Base-by-base conservation (phyloP, 2,113 vertebrate genomes). In the Mus pahari region DNA sequence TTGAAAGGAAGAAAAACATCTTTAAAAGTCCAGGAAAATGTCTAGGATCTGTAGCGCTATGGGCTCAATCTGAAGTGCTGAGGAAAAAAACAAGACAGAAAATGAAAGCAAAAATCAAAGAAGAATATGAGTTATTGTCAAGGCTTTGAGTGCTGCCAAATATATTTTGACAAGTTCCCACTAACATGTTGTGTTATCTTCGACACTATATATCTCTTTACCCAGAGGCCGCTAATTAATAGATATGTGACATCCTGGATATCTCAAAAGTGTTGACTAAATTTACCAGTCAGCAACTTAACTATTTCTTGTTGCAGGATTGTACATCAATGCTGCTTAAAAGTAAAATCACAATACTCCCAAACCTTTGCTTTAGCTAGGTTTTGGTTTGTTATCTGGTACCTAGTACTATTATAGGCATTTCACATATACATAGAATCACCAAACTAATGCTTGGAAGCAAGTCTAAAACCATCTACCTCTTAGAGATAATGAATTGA, bases 381-480 rank as follows among this genome's bases (percentile, higher is more conserved):
- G 13, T 42, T 83, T 82, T 60, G 28, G 36, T 81, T 58, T 81
- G 50, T 24, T 53, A 86, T 78, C 92, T 92, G 45, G 14, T 58
- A 33, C 48, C 45, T 92, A 79, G 20, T 10, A 55, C 74, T 73
- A 1, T 83, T 74, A 31, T 64, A 81, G 89, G 10, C 16, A 73
- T 42, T 96, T 58, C 60, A 53, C 48, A 17, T n/a, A 48, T 42
- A 94, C 4, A 83, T 68, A 42, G 75, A 86, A 92, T 93, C 33
- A 93, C 22, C 20, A 48, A 42, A 62, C 33, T 20, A 62, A 28
- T 60, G 60, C 33, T 55, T 86, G 42, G 36, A 86, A 86, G 17
- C 50, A 91, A 64, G 24, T 88, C 70, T 95, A 5, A 89, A 53
- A 82, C 86, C 45, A 89, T 71, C 33, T 4, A 28, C 60, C 45